Conservation (phyloP, 1,140 invertebrate species). For the Drosophila paulistorum region DNA sequence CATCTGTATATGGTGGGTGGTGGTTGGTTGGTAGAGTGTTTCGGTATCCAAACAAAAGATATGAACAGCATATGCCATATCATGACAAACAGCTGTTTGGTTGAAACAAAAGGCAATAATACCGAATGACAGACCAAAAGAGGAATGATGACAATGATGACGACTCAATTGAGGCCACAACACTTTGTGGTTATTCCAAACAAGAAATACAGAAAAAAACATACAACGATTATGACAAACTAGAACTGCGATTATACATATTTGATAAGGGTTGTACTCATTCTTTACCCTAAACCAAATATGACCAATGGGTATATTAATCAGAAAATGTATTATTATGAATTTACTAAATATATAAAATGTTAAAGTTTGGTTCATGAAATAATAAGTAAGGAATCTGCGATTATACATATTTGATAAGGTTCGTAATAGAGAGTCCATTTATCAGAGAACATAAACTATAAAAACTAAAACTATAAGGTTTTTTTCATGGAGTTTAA, state of each 20-base stretch:
- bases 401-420: no score
- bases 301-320: no score
- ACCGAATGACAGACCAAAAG: slow-evolving; percentile 55
- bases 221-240: slow-evolving; percentile 15
- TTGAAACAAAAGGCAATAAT: slow-evolving; percentile 63
- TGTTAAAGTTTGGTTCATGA: no score
- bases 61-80: slow-evolving; percentile 43
- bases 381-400: no score
- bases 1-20: slow-evolving; percentile 20
- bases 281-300: neutral
- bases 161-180: slow-evolving; percentile 59
- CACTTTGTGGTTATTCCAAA: slow-evolving; percentile 19
- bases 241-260: slow-evolving; percentile 42
- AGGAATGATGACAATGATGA: slow-evolving; percentile 53
- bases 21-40: neutral
- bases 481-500: no score
- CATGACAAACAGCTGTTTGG: slow-evolving; percentile 72
- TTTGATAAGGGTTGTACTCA: slow-evolving; percentile 48
- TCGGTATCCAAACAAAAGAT: slow-evolving; percentile 18
- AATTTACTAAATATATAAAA: no score
- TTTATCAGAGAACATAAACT: no score
- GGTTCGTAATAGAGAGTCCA: no score
- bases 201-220: neutral
- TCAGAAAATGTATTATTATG: no score
- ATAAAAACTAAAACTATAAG: no score